Evolutionary conservation across 2,888 invertebrate genomes (phyloP), one percentile per base, ranked within the genome.

Genomic region (Apeira syringaria): DNA sequence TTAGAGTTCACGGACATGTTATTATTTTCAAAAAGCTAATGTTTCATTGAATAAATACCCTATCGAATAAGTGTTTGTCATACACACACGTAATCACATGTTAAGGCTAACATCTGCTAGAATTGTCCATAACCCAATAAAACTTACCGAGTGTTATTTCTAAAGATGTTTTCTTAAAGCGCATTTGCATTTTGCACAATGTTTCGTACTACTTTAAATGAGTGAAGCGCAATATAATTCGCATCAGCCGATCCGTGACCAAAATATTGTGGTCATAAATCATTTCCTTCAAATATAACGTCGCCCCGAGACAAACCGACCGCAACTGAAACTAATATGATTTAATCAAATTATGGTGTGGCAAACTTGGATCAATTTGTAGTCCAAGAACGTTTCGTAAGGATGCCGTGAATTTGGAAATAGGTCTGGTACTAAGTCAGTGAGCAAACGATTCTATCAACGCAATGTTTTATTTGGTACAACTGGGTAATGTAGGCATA

Each of bases 291-390:
- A 52, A 55, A 61, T 51, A 52, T 24, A 44, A 37, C 43, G 46
- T 43, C 47, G 52, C 56, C 58, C 53, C 61, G 53, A 60, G 40
- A 48, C 32, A 38, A 50, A 43, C 27, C 44, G 47, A 65, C 63
- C 64, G 50, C 62, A 63, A 61, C 64, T 62, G 71, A 58, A 62
- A 54, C 68, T 64, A 68, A 71, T 61, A 66, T 64, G 60, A 63
- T 65, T 64, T 59, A 67, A 67, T 61, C 56, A 53, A 72, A 64
- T 56, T 62, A 47, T 55, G 48, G 53, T 67, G 62, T 68, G 56
- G 66, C 25, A 61, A 64, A 51, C 53, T 55, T 36, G 15, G 29
- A 36, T 43, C 47, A 52, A 60, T 65, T 57, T 54, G 52, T 62
- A 32, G 24, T 48, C 11, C 45, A 46, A 52, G 51, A 55, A 44